phyloP scores from a whole-genome alignment of 2,888 invertebrate species.

The Nephrotoma flavescens region DNA sequence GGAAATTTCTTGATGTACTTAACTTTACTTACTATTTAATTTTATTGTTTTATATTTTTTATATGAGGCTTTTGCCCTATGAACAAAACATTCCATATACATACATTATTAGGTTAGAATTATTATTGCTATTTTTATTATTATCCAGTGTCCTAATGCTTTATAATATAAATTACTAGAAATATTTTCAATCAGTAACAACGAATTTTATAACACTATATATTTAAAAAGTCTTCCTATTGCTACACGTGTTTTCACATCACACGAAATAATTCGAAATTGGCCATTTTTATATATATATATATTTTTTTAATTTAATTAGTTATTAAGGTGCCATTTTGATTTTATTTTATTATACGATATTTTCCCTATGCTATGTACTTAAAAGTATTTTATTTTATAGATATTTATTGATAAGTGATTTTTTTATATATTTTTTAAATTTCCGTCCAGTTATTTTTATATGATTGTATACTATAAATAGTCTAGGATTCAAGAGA shows the following conservation, averaged over 20 bases:
- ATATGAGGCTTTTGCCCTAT: background rate
- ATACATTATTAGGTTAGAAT: background rate
- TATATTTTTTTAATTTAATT: background rate
- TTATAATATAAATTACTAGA: background rate
- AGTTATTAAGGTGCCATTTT: background rate
- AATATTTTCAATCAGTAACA: background rate
- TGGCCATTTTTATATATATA: background rate
- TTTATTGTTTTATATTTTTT: background rate
- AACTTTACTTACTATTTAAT: background rate
- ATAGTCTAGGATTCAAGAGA: background rate
- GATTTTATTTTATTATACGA: background rate
- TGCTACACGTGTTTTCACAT: background rate
- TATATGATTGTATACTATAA: background rate
- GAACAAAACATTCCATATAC: background rate
- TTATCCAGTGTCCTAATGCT: background rate
- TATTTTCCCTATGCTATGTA: background rate
- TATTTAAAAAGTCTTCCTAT: background rate
- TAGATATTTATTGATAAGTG: background rate
- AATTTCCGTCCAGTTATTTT: background rate
- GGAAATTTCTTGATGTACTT: background rate
- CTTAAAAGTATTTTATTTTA: background rate
- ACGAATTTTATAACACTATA: background rate
- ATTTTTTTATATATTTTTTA: background rate
- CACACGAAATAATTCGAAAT: background rate
- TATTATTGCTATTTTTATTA: background rate